A percentile compares a stretch with the other conserved stretches of the same genome.
Conservation (phyloP, 2,113 vertebrate species). For the Thinocorus orbignyianus region DNA sequence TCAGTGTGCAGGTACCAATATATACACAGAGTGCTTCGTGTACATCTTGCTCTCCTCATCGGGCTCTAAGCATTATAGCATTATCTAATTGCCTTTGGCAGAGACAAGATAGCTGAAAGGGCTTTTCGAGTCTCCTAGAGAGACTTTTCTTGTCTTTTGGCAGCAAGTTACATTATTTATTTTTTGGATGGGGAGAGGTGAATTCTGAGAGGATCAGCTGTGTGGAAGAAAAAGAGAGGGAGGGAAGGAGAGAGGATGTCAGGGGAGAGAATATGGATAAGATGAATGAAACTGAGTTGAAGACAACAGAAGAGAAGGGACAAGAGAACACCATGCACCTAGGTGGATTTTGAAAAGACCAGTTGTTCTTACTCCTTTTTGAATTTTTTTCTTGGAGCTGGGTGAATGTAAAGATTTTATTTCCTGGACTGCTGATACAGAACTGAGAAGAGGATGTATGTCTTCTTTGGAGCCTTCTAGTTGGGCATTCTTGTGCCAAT, state of each 20-base stretch:
- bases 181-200: neutral
- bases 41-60: neutral
- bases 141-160: neutral
- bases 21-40: neutral
- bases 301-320: neutral
- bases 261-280: neutral
- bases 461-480: neutral
- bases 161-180: neutral
- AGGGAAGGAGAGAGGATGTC: neutral
- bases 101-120: neutral
- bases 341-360: neutral
- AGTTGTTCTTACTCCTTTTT: neutral
- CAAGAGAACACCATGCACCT: neutral
- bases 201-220: neutral
- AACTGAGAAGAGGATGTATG: neutral
- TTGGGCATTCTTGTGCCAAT: neutral
- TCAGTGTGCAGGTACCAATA: too few species aligned
- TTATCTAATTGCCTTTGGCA: neutral
- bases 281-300: neutral
- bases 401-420: neutral
- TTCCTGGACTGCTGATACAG: neutral
- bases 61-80: neutral
- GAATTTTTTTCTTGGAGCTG: neutral
- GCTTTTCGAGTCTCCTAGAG: neutral
- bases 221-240: neutral